A percentile compares a stretch with the other conserved stretches of the same genome.
Evolutionary conservation across 1,140 invertebrate species (phyloP).

Genomic region (Diplogasteroides magnus): DNA sequence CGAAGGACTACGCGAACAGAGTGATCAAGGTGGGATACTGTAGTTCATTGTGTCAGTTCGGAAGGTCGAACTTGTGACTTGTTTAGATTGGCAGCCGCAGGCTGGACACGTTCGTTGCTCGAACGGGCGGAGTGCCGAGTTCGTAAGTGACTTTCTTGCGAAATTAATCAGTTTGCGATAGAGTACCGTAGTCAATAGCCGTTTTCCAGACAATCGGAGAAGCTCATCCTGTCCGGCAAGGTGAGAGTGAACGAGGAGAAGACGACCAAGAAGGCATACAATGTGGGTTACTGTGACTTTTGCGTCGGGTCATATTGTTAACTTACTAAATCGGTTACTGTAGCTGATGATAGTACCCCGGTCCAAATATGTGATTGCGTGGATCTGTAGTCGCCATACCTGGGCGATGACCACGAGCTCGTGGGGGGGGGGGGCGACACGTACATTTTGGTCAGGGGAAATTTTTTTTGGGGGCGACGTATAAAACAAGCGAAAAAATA

Average conservation of each 20-base stretch:
- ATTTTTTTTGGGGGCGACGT: too few relatives aligned
- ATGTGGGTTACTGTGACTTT: constrained; percentile 31
- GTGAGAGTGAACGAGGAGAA: constrained; percentile 37
- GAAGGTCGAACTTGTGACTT: not conserved
- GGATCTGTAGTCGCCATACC: too few relatives aligned
- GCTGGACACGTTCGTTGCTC: constrained; percentile 35
- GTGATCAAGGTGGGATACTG: constrained; percentile 14
- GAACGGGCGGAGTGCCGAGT: constrained; percentile 29
- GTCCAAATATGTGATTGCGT: too few relatives aligned
- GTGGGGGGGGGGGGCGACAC: too few relatives aligned
- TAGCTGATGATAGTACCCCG: too few relatives aligned
- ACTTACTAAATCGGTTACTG: too few relatives aligned
- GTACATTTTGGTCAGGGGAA: too few relatives aligned
- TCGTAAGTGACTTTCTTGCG: constrained; percentile 13
- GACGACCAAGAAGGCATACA: constrained; percentile 38
- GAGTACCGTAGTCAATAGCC: not conserved
- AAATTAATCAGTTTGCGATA: too few relatives aligned
- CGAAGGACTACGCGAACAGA: constrained; percentile 40
- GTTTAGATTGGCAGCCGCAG: constrained; percentile 20
- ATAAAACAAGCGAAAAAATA: too few relatives aligned
- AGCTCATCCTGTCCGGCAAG: constrained; percentile 31
- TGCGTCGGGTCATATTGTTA: too few relatives aligned
- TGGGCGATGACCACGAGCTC: too few relatives aligned
- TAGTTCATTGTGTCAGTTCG: too few relatives aligned
- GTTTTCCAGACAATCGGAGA: constrained; percentile 26